These are phyloP conservation scores for Silurus glanis DNA, from an alignment of 2,113 vertebrate genomes.

Conservation along the genomic window DNA sequence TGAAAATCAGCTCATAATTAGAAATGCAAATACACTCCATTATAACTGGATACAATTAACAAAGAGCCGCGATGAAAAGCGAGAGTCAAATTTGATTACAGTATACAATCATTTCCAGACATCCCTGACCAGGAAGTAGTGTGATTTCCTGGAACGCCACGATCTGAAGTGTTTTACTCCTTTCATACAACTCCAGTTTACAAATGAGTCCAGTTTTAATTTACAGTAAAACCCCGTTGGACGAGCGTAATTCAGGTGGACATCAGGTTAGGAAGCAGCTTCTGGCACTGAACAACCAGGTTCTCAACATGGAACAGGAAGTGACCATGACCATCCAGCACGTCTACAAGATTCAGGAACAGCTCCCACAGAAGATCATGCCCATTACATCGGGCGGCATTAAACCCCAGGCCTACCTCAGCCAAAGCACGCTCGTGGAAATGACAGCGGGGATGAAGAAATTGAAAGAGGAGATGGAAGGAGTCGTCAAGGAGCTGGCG, in stretches of 20 bases:
- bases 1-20: background rate
- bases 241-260: conserved; percentile 64
- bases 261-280: conserved; percentile 90
- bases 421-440: conserved; percentile 95
- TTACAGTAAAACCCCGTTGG: too few species aligned
- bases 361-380: conserved; percentile 87
- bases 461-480: conserved; percentile 95
- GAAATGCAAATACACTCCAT: background rate
- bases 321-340: conserved; percentile 86
- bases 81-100: background rate
- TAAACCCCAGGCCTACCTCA: conserved; percentile 90
- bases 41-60: background rate
- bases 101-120: background rate
- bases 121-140: background rate
- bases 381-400: conserved; percentile 79
- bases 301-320: conserved; percentile 89
- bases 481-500: conserved; percentile 90
- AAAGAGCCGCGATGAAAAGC: background rate
- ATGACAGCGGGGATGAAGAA: conserved; percentile 99
- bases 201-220: background rate
- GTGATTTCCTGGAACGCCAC: background rate
- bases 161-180: background rate
- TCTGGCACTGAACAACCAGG: conserved; percentile 81
- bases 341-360: conserved; percentile 89
- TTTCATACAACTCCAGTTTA: background rate